Percentiles rank a stretch among this genome's conserved stretches.
Conservation (phyloP, 1,140 invertebrate genomes). For the Conus ventricosus region DNA sequence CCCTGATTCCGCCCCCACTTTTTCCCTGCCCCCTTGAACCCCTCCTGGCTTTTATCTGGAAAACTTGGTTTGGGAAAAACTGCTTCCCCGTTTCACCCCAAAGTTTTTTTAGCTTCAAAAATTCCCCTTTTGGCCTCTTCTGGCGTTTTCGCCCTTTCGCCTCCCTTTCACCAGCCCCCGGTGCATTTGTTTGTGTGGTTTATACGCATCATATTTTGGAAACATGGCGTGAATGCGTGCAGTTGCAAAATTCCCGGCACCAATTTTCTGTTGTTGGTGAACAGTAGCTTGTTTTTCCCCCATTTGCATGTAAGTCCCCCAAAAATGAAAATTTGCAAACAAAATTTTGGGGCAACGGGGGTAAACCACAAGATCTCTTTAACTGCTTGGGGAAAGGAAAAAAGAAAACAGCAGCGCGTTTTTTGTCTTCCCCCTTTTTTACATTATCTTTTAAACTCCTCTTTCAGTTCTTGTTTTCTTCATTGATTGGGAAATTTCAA, state of each 20-base stretch:
- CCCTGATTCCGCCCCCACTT: neutral
- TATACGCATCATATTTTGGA: no score
- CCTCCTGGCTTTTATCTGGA: neutral
- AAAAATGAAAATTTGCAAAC: neutral
- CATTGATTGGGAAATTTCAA: no score
- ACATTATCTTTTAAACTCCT: neutral
- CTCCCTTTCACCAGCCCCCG: neutral
- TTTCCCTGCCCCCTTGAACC: conserved; percentile 6
- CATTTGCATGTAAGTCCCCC: no score
- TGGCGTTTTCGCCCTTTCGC: neutral
- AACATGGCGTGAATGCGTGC: no score
- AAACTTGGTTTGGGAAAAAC: conserved; percentile 6
- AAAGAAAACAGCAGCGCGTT: neutral
- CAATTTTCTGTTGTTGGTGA: no score
- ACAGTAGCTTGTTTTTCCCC: no score
- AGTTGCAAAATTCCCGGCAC: no score
- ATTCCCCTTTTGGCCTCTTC: neutral
- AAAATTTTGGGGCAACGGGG: neutral
- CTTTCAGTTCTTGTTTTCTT: no score
- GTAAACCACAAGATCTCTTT: neutral
- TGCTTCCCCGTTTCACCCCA: neutral
- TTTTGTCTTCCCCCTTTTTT: neutral
- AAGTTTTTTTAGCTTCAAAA: conserved; percentile 13
- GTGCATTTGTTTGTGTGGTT: neutral
- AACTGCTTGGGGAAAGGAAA: neutral